Conservation (phyloP, 2,888 invertebrate species). For the Aricia artaxerxes region DNA sequence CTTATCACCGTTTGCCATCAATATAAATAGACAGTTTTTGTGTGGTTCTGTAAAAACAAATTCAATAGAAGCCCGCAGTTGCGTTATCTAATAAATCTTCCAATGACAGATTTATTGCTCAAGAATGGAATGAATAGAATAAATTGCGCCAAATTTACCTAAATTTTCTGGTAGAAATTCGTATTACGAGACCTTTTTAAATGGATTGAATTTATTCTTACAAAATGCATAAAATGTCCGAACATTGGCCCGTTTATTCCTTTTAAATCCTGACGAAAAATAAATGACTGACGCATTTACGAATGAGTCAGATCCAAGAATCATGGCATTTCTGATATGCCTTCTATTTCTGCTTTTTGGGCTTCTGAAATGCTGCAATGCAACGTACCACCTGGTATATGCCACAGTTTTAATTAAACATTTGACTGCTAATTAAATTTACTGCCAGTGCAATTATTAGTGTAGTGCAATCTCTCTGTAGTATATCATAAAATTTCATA, state of each 20-base stretch:
- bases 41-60: not conserved
- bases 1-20: not conserved
- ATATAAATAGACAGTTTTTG: slow-evolving; percentile 10
- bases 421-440: too few relatives aligned
- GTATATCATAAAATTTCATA: too few relatives aligned
- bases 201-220: not conserved
- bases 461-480: too few relatives aligned
- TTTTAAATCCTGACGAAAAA: too few relatives aligned
- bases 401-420: not conserved
- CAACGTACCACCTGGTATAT: not conserved
- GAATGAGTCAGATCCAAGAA: not conserved
- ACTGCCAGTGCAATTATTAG: too few relatives aligned
- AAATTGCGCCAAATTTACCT: slow-evolving; percentile 2
- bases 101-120: slow-evolving; percentile 25
- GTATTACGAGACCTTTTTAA: not conserved
- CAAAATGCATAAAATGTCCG: not conserved
- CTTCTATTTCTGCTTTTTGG: not conserved
- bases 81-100: slow-evolving; percentile 23
- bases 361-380: not conserved
- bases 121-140: slow-evolving; percentile 26
- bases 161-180: slow-evolving; percentile 3
- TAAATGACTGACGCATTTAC: not conserved
- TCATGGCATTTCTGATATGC: not conserved
- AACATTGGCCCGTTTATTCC: too few relatives aligned
- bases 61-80: slow-evolving; percentile 9